phyloP scores from a whole-genome alignment of 2,113 vertebrate species.

The Stegastes partitus region DNA sequence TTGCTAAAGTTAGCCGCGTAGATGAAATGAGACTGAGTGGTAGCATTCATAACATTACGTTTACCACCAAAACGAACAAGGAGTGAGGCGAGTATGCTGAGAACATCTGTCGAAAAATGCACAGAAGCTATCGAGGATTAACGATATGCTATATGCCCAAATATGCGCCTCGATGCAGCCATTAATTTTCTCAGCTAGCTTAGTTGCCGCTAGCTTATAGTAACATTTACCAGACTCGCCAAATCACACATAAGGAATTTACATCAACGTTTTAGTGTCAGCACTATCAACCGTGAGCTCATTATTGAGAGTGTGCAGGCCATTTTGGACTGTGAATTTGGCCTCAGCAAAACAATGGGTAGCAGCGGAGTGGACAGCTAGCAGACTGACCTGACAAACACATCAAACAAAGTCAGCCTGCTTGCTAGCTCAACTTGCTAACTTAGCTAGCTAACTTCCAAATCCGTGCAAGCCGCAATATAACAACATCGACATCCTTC shows the following conservation, averaged over 20 bases:
- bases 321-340: conserved; percentile 7
- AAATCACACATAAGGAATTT: not conserved
- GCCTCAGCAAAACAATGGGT: conserved; percentile 63
- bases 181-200: conserved; percentile 36
- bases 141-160: conserved; percentile 29
- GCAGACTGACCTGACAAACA: conserved; percentile 78
- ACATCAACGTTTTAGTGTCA: not conserved
- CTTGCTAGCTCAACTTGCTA: conserved; percentile 45
- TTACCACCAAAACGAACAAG: not conserved
- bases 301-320: not conserved
- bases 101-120: not conserved
- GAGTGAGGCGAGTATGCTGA: not conserved
- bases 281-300: not conserved
- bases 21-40: not conserved
- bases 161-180: conserved; percentile 52
- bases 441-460: conserved; percentile 58
- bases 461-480: conserved; percentile 10
- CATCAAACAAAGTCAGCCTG: conserved; percentile 79
- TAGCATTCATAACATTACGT: not conserved
- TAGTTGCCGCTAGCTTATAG: conserved; percentile 32
- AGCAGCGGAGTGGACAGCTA: conserved; percentile 60
- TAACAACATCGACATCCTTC: not conserved
- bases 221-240: conserved; percentile 6
- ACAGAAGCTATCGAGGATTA: conserved; percentile 15
- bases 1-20: not conserved